Conservation (phyloP, 1,140 invertebrate species). For the Drosophila gunungcola region DNA sequence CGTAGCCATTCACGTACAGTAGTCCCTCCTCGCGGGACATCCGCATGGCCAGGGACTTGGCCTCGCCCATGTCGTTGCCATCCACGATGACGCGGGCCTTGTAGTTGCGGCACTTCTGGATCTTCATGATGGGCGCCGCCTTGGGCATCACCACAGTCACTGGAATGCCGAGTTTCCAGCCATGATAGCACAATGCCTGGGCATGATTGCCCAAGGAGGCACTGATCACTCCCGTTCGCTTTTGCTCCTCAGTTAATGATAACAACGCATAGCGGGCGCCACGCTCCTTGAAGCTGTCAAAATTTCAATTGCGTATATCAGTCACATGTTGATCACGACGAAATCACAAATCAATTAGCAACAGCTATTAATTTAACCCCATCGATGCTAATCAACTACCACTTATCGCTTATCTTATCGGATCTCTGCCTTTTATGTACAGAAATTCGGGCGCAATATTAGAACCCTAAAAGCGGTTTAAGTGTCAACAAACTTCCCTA, state of each 20-base stretch:
- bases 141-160: conserved; percentile 97
- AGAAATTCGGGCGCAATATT: conserved; percentile 24
- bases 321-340: conserved; percentile 14
- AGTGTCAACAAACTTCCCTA: not conserved
- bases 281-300: conserved; percentile 94
- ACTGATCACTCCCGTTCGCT: conserved; percentile 93
- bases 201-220: conserved; percentile 97
- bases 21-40: conserved; percentile 89
- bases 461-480: not conserved
- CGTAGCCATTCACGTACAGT: conserved; percentile 92
- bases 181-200: conserved; percentile 94
- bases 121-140: conserved; percentile 96
- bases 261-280: conserved; percentile 94
- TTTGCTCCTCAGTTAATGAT: conserved; percentile 90
- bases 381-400: conserved; percentile 26
- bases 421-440: conserved; percentile 19
- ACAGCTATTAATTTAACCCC: conserved; percentile 46
- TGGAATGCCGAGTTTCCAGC: conserved; percentile 91
- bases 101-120: conserved; percentile 92
- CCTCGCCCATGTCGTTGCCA: conserved; percentile 94
- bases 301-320: conserved; percentile 8
- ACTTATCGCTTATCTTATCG: conserved; percentile 49
- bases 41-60: conserved; percentile 91
- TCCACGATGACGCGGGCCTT: conserved; percentile 94
- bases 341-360: conserved; percentile 56